Conservation (phyloP, 2,797 vertebrate genomes). For the Manis crassicaudata region DNA sequence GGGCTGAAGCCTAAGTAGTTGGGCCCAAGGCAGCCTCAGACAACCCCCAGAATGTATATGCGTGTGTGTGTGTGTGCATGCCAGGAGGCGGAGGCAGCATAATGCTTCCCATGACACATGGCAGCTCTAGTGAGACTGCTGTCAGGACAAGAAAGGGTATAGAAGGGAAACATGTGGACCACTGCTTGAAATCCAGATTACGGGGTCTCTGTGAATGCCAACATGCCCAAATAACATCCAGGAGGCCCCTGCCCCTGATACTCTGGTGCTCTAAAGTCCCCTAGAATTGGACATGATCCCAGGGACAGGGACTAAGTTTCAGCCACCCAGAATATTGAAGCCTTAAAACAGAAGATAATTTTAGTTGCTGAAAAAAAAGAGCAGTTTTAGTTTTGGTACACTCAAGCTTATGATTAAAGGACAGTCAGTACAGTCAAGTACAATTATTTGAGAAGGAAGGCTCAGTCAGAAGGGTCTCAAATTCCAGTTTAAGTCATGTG, state of each 20-base stretch:
- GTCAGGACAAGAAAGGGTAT: neutral
- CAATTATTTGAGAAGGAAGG: neutral
- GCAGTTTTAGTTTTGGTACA: neutral
- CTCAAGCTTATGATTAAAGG: neutral
- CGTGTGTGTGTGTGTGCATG: fast-evolving
- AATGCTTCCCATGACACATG: neutral
- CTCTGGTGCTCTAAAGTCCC: neutral
- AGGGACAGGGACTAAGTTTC: neutral
- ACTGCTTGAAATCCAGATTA: neutral
- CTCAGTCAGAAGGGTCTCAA: neutral
- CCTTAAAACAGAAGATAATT: slow-evolving; percentile 4
- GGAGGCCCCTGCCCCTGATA: fast-evolving
- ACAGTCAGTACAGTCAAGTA: neutral
- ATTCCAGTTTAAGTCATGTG: neutral
- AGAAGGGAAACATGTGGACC: neutral
- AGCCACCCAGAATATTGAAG: neutral
- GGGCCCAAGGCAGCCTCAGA: neutral
- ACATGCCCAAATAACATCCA: neutral
- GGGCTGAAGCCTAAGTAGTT: neutral
- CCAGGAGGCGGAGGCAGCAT: fast-evolving
- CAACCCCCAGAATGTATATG: neutral
- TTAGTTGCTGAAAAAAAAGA: neutral
- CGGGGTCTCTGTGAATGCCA: neutral
- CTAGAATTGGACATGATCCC: neutral
- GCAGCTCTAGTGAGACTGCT: neutral